Evolutionary conservation across 1,140 invertebrate genomes (phyloP).

Genomic region (Drosophila obscura): DNA sequence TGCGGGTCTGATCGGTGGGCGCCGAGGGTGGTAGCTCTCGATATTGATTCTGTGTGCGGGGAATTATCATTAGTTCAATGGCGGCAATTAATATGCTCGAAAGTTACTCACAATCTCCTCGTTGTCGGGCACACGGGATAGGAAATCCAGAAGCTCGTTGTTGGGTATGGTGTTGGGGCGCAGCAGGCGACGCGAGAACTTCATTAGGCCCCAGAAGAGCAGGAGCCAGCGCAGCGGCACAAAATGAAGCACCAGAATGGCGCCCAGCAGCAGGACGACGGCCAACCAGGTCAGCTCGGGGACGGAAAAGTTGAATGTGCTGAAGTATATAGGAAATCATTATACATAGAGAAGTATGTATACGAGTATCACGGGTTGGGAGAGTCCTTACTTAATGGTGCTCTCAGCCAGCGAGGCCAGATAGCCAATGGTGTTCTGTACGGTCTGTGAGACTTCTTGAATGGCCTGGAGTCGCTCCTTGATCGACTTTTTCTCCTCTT

Average conservation of each 20-base stretch:
- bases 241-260: constrained; percentile 92
- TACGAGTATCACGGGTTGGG: too few relatives aligned
- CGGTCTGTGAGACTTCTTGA: constrained; percentile 96
- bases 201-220: constrained; percentile 98
- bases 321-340: constrained; percentile 84
- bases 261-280: constrained; percentile 89
- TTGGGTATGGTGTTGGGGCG: constrained; percentile 97
- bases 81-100: background rate
- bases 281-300: constrained; percentile 98
- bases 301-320: constrained; percentile 98
- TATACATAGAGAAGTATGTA: background rate
- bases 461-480: constrained; percentile 97
- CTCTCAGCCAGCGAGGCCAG: constrained; percentile 96
- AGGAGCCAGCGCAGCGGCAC: constrained; percentile 96
- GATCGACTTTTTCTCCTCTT: constrained; percentile 97
- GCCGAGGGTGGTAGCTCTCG: constrained; percentile 85
- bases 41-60: constrained; percentile 84
- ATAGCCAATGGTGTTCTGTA: constrained; percentile 97
- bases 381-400: constrained; percentile 93
- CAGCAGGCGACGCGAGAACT: constrained; percentile 97
- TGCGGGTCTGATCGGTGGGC: constrained; percentile 83
- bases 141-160: constrained; percentile 97
- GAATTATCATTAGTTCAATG: background rate
- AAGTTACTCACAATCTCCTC: constrained; percentile 91
- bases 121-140: constrained; percentile 97